Percentiles rank a stretch among this genome's conserved stretches.
phyloP scores from a whole-genome alignment of 1,140 invertebrate species.

The Euwallacea fornicatus region DNA sequence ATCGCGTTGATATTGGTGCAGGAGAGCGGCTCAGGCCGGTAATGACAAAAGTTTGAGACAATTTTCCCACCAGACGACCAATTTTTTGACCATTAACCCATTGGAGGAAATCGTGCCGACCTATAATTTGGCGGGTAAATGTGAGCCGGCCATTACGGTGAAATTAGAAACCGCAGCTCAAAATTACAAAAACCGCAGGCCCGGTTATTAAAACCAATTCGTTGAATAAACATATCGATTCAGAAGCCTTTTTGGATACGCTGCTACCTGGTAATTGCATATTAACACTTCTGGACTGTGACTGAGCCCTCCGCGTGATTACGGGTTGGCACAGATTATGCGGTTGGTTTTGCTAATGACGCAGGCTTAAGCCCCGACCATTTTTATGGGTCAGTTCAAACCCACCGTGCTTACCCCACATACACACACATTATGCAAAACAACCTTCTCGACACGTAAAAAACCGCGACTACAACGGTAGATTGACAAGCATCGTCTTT shows the following conservation, averaged over 20 bases:
- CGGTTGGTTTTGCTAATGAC: not conserved
- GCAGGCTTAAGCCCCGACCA: no score
- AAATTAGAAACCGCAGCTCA: conserved; percentile 31
- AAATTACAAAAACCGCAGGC: conserved; percentile 32
- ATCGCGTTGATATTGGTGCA: conserved; percentile 15
- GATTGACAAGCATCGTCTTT: conserved; percentile 35
- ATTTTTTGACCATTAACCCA: no score
- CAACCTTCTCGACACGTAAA: conserved; percentile 15
- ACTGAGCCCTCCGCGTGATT: not conserved
- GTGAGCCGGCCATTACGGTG: conserved; percentile 22
- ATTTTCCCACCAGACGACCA: no score
- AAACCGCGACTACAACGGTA: conserved; percentile 21
- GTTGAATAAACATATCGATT: conserved; percentile 31
- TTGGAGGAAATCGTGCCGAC: not conserved
- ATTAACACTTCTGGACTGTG: conserved; percentile 20
- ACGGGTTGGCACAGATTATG: conserved; percentile 9
- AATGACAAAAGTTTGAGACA: not conserved
- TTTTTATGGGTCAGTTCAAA: no score
- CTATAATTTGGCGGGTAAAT: conserved; percentile 23
- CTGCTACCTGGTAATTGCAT: conserved; percentile 30
- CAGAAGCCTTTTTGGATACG: conserved; percentile 10
- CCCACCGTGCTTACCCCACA: no score
- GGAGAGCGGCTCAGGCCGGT: not conserved
- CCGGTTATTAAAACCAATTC: conserved; percentile 30
- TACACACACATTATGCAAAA: conserved; percentile 22